Evolutionary conservation across 2,797 vertebrate genomes (phyloP), one percentile per base, ranked within the genome.

Genomic region (Lepilemur ruficaudatus): DNA sequence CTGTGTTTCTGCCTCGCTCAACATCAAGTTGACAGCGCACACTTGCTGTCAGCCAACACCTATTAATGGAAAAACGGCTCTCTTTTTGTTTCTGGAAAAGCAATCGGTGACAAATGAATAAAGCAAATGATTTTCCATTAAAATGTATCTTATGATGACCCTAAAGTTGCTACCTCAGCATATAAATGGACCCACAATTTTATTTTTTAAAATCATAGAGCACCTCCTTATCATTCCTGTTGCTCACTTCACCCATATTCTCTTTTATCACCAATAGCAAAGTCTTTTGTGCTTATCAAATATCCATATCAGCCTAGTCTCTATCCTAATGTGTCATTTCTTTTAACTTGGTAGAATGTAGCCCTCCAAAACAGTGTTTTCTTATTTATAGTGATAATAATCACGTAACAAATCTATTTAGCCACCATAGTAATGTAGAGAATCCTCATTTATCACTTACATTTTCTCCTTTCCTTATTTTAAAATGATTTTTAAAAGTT

Each of bases 1-100:
- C 61, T 82, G 65, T 67, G 72, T 65, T 93, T 96, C 84, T 67
- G 72, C 65, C 23, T 96, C 69, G 79, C 94, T 94, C 92, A 92
- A 79, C 63, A 63, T 46, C 38, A 84, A 94, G 43, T 23, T 84
- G 85, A 92, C 67, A 82, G 35, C 65, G 20, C 32, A 32, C 55
- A 81, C 43, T 79, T 94, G 46, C 61, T 86, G 80, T 69, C 59
- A 86, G 65, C 30, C 84, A 55, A 85, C 1, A 63, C 9, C n/a
- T 73, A 89, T 9, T 32, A 84, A 90, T 89, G 30, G 23, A 79
- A 91, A 91, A 86, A 67, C 59, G 22, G 7, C 25, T 81, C 73
- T 93, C 35, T 92, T 78, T 25, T 78, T 90, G 89, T 95, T 88
- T 46, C 61, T 92, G 43, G 59, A 93, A 85, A 41, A 55, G 32